Conservation (phyloP, 2,113 vertebrate species). For the Trogon surrucura region DNA sequence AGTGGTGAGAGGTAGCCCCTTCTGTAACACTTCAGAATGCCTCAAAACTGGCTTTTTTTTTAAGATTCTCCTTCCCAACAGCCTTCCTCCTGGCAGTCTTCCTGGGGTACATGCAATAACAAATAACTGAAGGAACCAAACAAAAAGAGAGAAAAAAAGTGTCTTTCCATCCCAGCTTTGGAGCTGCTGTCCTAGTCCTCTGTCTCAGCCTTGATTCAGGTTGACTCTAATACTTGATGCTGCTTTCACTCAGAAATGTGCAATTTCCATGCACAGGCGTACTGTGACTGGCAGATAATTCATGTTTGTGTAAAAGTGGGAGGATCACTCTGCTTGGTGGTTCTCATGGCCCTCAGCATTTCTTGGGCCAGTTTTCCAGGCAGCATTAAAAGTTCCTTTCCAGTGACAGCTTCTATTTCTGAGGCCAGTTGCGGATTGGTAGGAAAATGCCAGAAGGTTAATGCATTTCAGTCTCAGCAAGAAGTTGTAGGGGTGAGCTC, state of each 20-base stretch:
- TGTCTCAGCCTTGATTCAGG: background rate
- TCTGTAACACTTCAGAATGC: background rate
- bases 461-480: background rate
- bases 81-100: background rate
- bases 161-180: background rate
- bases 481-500: background rate
- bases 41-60: background rate
- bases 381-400: background rate
- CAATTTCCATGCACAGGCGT: background rate
- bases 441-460: background rate
- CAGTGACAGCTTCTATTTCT: rapidly evolving
- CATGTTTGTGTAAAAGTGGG: background rate
- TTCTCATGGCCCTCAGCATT: background rate
- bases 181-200: background rate
- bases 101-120: background rate
- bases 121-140: background rate
- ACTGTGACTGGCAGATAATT: background rate
- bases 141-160: too few relatives aligned
- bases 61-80: background rate
- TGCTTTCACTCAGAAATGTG: background rate
- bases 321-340: rapidly evolving
- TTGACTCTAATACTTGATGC: background rate
- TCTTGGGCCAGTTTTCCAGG: background rate
- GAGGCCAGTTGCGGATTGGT: too few relatives aligned
- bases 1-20: background rate